These are phyloP conservation scores for Megaceryle alcyon DNA, from an alignment of 2,797 vertebrate species.

Conservation along the genomic window DNA sequence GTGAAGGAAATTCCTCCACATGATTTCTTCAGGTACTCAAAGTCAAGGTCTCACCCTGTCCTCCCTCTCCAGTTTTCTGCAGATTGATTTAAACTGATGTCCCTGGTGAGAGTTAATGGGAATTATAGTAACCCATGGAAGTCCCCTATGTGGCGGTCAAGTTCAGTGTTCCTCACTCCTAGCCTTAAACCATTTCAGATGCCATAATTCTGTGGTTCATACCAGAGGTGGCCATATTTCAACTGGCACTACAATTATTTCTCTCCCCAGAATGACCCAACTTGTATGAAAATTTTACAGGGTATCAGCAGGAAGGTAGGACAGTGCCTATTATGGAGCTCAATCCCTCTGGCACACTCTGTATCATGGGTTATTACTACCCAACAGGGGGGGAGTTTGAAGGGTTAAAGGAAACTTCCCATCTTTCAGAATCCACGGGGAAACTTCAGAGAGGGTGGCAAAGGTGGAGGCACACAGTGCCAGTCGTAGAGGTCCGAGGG, in stretches of 20 bases:
- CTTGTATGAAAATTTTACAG: not conserved
- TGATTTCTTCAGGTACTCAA: not conserved
- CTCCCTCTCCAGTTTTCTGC: not conserved
- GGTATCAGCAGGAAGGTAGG: not conserved
- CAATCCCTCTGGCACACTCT: not conserved
- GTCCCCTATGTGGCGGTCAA: rapidly evolving
- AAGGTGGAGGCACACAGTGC: not conserved
- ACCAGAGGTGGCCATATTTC: not conserved
- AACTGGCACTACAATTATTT: not conserved
- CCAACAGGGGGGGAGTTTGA: not conserved
- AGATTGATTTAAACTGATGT: not conserved
- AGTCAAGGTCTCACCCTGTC: not conserved
- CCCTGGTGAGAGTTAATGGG: not conserved
- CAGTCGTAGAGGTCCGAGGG: not conserved
- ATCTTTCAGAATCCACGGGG: not conserved
- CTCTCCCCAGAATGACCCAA: not conserved
- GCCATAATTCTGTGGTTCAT: not conserved
- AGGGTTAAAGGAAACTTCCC: not conserved
- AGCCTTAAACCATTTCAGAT: not conserved
- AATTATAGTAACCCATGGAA: not conserved
- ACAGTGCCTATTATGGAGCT: not conserved
- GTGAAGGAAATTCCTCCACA: not conserved
- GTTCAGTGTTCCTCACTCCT: not conserved
- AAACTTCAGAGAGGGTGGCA: not conserved
- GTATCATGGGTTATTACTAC: not conserved